A percentile compares a stretch with the other conserved stretches of the same genome.
phyloP scores from a whole-genome alignment of 2,113 vertebrate genomes.

The Sylvietta virens region DNA sequence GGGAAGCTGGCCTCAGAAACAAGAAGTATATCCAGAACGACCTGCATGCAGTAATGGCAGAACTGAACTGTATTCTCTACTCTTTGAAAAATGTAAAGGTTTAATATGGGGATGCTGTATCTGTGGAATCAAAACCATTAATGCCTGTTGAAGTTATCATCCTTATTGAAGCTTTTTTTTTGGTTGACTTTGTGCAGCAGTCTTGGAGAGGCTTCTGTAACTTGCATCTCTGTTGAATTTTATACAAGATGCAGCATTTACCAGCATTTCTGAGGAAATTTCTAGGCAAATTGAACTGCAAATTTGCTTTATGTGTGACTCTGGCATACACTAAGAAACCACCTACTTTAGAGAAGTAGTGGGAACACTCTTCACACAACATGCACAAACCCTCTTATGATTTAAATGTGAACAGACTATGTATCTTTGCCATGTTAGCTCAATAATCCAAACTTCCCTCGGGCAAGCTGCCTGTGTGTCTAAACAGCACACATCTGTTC shows the following conservation, averaged over 20 bases:
- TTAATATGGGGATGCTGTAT: accelerated
- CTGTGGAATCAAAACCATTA: not conserved
- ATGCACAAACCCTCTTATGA: not conserved
- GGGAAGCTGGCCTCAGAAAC: not conserved
- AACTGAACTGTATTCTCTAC: not conserved
- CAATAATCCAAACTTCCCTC: slow-evolving; percentile 30
- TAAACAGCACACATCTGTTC: slow-evolving; percentile 53
- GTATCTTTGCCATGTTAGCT: not conserved
- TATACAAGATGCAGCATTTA: not conserved
- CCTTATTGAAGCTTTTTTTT: not conserved
- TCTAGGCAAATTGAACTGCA: not conserved
- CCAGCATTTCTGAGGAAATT: not conserved
- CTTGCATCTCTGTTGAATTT: not conserved
- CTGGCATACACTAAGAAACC: not conserved
- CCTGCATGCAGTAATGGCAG: not conserved
- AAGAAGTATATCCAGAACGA: not conserved
- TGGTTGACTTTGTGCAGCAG: not conserved
- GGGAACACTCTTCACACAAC: not conserved
- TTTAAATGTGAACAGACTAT: slow-evolving; percentile 19
- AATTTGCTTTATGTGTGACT: not conserved
- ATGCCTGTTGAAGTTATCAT: not conserved
- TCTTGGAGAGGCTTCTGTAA: not conserved
- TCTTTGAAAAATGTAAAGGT: not conserved
- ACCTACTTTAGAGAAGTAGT: not conserved
- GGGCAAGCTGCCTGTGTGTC: not conserved